A percentile compares a stretch with the other conserved stretches of the same genome.
Conservation (phyloP, 2,797 vertebrate genomes). For the Acridotheres tristis region DNA sequence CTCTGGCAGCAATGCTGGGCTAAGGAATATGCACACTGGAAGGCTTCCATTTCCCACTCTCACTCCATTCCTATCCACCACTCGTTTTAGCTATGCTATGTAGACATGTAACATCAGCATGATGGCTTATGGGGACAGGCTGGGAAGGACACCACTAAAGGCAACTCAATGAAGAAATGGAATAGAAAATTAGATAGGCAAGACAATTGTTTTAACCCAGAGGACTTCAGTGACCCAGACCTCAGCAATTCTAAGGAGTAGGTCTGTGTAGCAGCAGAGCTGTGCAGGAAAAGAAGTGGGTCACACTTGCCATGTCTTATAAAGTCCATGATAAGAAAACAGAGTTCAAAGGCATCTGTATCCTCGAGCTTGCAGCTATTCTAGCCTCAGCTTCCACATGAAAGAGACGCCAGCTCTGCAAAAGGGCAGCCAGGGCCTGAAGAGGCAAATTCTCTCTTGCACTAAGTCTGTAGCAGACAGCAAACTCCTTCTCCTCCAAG, state of each 20-base stretch:
- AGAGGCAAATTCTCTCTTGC: not conserved
- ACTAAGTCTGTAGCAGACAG: not conserved
- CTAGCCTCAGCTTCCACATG: not conserved
- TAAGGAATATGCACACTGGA: not conserved
- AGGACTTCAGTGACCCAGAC: not conserved
- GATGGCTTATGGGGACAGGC: not conserved
- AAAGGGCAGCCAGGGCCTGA: not conserved
- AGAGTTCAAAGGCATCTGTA: not conserved
- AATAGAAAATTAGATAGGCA: not conserved
- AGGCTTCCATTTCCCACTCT: not conserved
- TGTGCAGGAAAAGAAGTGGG: not conserved
- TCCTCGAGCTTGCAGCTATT: not conserved
- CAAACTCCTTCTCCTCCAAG: not conserved
- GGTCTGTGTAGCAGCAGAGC: not conserved
- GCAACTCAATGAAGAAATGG: fast-evolving
- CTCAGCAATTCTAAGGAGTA: not conserved
- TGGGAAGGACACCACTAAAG: not conserved
- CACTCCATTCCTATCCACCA: not conserved
- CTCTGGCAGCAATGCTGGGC: not conserved
- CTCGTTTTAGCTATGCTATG: not conserved
- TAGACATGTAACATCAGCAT: fast-evolving
- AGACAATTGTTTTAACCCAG: not conserved
- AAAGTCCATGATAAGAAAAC: not conserved
- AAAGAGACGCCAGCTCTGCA: not conserved
- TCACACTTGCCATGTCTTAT: not conserved